Percentiles rank a stretch among this genome's conserved stretches.
Evolutionary conservation across 2,113 vertebrate species (phyloP).

Genomic region (Apteryx mantelli): DNA sequence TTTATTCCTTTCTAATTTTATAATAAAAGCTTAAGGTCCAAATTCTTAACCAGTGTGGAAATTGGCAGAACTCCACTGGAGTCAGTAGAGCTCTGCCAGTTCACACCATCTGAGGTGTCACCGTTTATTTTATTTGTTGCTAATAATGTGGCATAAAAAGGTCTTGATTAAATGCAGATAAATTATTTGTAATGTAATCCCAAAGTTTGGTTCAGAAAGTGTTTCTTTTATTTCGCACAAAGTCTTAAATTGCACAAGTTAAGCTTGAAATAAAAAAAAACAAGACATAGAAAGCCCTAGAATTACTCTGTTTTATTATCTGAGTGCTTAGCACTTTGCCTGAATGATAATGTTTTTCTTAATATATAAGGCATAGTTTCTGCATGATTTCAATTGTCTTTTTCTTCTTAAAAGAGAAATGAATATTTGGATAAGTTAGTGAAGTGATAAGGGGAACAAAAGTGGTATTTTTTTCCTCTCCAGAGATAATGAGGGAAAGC

Average conservation of each 20-base stretch:
- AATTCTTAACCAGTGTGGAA: constrained; percentile 11
- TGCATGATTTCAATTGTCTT: constrained; percentile 61
- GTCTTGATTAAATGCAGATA: not conserved
- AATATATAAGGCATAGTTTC: constrained; percentile 52
- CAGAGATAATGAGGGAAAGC: constrained; percentile 63
- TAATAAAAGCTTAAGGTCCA: not conserved
- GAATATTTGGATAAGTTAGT: constrained; percentile 70
- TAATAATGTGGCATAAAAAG: constrained; percentile 31
- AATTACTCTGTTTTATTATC: constrained; percentile 68
- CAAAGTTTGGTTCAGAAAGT: not conserved
- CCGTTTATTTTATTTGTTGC: constrained; percentile 17
- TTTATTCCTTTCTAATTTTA: constrained; percentile 8
- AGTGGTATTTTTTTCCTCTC: constrained; percentile 33
- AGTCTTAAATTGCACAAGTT: constrained; percentile 40
- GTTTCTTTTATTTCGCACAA: not conserved
- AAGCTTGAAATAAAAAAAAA: constrained; percentile 34
- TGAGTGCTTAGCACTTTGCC: constrained; percentile 53
- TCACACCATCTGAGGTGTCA: constrained; percentile 40
- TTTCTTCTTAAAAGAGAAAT: constrained; percentile 70
- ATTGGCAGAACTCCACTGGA: constrained; percentile 20
- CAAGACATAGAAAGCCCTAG: constrained; percentile 29
- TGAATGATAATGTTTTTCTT: constrained; percentile 65
- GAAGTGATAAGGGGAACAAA: constrained; percentile 48
- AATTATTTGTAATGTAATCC: constrained; percentile 41
- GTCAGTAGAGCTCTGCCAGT: not conserved